phyloP scores from a whole-genome alignment of 2,113 vertebrate species.

The Aphyosemion australe region DNA sequence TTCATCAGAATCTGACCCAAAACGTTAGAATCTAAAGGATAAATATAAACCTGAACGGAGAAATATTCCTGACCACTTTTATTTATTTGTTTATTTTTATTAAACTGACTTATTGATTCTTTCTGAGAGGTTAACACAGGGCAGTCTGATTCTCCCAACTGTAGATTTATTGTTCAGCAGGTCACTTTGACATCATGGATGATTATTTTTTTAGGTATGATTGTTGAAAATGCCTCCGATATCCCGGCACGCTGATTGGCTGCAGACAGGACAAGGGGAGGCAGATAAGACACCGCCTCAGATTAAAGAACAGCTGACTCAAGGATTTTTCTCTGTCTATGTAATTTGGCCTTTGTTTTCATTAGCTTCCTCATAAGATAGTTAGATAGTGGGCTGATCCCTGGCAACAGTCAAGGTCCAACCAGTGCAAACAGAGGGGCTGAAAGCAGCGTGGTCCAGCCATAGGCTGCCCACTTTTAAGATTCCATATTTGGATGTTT shows the following conservation, averaged over 20 bases:
- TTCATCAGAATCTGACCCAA: too few species aligned
- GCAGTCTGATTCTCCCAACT: not conserved
- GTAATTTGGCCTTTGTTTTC: conserved; percentile 27
- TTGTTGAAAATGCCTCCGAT: not conserved
- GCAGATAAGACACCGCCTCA: conserved; percentile 33
- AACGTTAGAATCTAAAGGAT: too few species aligned
- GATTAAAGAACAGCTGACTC: conserved; percentile 57
- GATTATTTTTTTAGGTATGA: conserved; percentile 9
- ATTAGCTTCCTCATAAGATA: conserved; percentile 48
- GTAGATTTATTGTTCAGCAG: conserved; percentile 13
- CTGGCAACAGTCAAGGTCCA: conserved; percentile 76
- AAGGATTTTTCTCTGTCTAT: too few species aligned
- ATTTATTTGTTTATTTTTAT: not conserved
- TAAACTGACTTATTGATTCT: not conserved
- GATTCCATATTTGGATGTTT: conserved; percentile 76
- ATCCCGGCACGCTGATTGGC: conserved; percentile 15
- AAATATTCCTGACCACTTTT: too few species aligned
- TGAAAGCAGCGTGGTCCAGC: conserved; percentile 20
- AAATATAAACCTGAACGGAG: not conserved
- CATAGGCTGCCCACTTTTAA: conserved; percentile 42
- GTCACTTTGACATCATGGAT: conserved; percentile 27
- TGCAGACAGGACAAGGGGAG: conserved; percentile 1
- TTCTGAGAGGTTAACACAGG: not conserved
- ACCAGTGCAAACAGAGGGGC: conserved; percentile 63
- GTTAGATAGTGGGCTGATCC: conserved; percentile 43